Percentiles rank a stretch among this genome's conserved stretches.
Conservation (phyloP, 2,888 invertebrate species). For the Pediacus dermestoides region DNA sequence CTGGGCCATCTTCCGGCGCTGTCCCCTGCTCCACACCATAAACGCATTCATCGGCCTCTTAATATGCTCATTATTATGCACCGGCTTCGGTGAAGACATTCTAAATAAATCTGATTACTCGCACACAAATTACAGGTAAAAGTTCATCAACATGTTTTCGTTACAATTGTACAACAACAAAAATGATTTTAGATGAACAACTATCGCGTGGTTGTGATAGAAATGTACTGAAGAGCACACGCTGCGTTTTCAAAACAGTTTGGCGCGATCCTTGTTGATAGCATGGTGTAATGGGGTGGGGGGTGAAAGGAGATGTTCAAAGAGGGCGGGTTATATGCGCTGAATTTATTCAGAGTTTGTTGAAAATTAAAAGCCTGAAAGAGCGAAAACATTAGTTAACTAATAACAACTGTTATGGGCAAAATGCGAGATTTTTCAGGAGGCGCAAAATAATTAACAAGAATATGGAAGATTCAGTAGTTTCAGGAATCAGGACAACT, state of each 20-base stretch:
- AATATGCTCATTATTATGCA: slow-evolving; percentile 59
- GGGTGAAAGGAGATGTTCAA: slow-evolving; percentile 2
- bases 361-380: too few species aligned
- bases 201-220: slow-evolving; percentile 19
- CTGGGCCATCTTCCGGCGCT: slow-evolving; percentile 87
- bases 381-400: too few species aligned
- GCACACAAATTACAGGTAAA: slow-evolving; percentile 1
- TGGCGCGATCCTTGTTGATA: neutral
- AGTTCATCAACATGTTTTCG: neutral
- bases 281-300: slow-evolving; percentile 2
- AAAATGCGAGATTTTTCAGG: too few species aligned
- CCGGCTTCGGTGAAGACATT: slow-evolving; percentile 40
- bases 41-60: slow-evolving; percentile 80
- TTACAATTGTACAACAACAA: slow-evolving; percentile 1
- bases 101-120: slow-evolving; percentile 6
- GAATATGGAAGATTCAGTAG: too few species aligned
- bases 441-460: too few species aligned
- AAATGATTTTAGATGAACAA: slow-evolving; percentile 10
- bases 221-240: slow-evolving; percentile 27
- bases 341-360: slow-evolving; percentile 37
- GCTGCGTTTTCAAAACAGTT: slow-evolving; percentile 30
- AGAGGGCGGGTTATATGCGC: slow-evolving; percentile 39
- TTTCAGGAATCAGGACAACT: too few species aligned
- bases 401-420: too few species aligned
- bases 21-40: slow-evolving; percentile 88